phyloP scores from a whole-genome alignment of 2,888 invertebrate genomes.

The Hypolimnas misippus region DNA sequence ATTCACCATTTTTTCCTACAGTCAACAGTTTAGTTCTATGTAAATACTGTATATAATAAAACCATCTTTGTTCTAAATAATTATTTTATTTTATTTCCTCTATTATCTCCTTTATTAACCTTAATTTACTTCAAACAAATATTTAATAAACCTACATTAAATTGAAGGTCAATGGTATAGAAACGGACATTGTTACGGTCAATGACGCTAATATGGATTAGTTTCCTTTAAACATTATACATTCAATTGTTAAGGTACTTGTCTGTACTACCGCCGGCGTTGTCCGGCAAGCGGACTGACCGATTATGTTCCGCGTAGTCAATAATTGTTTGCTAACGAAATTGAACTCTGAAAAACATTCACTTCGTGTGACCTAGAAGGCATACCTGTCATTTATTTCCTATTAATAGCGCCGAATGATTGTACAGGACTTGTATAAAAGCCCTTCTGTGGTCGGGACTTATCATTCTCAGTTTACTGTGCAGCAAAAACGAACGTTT shows the following conservation, averaged over 20 bases:
- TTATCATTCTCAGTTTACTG: constrained; percentile 77
- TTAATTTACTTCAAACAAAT: constrained; percentile 28
- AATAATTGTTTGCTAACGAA: constrained; percentile 59
- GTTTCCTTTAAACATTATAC: constrained; percentile 36
- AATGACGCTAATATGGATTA: constrained; percentile 34
- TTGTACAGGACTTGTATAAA: constrained; percentile 67
- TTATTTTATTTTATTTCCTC: constrained; percentile 19
- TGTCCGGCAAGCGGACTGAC: constrained; percentile 42
- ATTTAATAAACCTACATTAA: constrained; percentile 22
- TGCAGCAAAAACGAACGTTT: constrained; percentile 70
- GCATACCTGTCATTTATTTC: constrained; percentile 71
- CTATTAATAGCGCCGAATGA: constrained; percentile 70
- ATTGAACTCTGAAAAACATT: constrained; percentile 72
- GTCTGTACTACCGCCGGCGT: constrained; percentile 44
- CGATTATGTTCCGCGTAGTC: constrained; percentile 67
- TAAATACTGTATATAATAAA: constrained; percentile 44
- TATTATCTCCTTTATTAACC: background rate
- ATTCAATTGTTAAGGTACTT: constrained; percentile 33
- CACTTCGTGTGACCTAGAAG: constrained; percentile 70
- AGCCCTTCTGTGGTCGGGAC: constrained; percentile 61
- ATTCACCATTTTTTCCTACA: constrained; percentile 11
- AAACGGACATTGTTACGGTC: constrained; percentile 41
- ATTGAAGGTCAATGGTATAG: constrained; percentile 38
- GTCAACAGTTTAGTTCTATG: constrained; percentile 25
- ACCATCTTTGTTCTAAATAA: constrained; percentile 16